These are phyloP conservation scores for Oryctes rhinoceros DNA, from an alignment of 1,140 invertebrate species.

Conservation along the genomic window DNA sequence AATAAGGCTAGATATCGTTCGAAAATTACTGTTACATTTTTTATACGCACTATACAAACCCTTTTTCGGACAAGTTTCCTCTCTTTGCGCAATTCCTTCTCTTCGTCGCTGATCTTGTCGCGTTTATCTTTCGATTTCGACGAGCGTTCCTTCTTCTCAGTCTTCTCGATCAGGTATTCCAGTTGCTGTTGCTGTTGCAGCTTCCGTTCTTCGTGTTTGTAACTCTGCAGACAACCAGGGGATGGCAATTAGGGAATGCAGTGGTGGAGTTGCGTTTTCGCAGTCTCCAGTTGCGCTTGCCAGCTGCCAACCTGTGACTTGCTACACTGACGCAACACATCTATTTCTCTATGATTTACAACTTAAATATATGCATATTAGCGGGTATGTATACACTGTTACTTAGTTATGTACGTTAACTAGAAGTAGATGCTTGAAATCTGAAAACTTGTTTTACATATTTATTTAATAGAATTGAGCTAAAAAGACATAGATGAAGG, in stretches of 20 bases:
- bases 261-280: constrained; percentile 46
- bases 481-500: too few relatives aligned
- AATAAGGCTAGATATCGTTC: too few relatives aligned
- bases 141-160: constrained; percentile 73
- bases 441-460: constrained; percentile 17
- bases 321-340: constrained; percentile 43
- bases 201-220: constrained; percentile 67
- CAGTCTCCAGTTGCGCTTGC: constrained; percentile 49
- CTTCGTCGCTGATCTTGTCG: constrained; percentile 68
- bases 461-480: neutral
- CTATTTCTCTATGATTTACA: constrained; percentile 39
- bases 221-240: constrained; percentile 59
- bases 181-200: constrained; percentile 52
- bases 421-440: neutral
- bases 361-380: constrained; percentile 22
- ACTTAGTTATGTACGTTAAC: too few relatives aligned
- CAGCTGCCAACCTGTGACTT: constrained; percentile 49
- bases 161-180: constrained; percentile 58
- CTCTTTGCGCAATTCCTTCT: constrained; percentile 77
- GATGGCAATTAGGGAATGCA: constrained; percentile 48
- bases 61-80: constrained; percentile 78
- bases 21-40: neutral
- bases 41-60: constrained; percentile 58
- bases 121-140: constrained; percentile 69
- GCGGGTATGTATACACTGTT: neutral